Conservation (phyloP, 2,113 vertebrate genomes). For the Thermophis baileyi region DNA sequence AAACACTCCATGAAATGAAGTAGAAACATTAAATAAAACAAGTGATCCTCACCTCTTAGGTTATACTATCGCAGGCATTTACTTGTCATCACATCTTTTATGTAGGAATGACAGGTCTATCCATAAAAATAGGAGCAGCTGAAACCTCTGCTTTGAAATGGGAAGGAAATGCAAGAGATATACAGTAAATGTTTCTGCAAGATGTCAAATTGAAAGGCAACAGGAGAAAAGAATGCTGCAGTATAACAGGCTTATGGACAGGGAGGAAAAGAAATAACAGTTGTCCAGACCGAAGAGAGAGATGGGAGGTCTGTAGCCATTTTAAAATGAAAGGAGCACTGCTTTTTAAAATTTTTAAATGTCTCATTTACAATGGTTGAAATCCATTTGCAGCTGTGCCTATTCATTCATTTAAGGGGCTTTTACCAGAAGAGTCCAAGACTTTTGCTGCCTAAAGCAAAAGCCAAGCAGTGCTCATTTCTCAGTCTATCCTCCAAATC, state of each 20-base stretch:
- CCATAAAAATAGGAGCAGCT: conserved; percentile 50
- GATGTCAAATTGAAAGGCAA: conserved; percentile 35
- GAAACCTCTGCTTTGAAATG: conserved; percentile 48
- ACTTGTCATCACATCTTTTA: conserved; percentile 51
- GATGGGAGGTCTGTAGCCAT: not conserved
- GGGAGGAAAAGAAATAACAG: not conserved
- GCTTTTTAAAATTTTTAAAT: conserved; percentile 4
- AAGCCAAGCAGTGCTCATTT: not conserved
- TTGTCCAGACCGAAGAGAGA: not conserved
- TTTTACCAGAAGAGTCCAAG: not conserved
- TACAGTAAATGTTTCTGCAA: conserved; percentile 28
- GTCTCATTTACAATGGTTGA: not conserved
- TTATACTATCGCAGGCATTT: conserved; percentile 47
- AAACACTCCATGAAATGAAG: not conserved
- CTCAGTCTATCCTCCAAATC: not conserved
- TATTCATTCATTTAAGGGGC: not conserved
- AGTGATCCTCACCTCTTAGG: conserved; percentile 18
- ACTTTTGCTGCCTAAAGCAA: not conserved
- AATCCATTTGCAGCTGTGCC: not conserved
- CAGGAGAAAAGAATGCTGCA: conserved; percentile 33
- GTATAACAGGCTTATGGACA: not conserved
- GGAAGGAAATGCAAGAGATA: conserved; percentile 26
- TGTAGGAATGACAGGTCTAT: conserved; percentile 43
- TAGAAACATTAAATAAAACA: conserved; percentile 11
- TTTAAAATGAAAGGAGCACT: not conserved